Base-by-base conservation (phyloP, 2,888 invertebrate species). In the Agrochola litura region DNA sequence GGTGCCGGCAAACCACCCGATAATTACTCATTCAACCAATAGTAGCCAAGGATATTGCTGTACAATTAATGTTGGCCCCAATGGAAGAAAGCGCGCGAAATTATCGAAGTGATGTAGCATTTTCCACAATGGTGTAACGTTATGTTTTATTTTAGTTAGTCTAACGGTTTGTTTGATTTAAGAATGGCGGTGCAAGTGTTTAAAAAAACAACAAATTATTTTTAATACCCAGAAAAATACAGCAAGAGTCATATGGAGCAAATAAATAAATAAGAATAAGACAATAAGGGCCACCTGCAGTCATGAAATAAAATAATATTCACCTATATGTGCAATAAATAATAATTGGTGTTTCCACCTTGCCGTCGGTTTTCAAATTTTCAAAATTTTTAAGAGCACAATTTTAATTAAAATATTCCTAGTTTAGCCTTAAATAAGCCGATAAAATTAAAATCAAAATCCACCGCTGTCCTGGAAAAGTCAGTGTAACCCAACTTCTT, bases 1-100 rank as follows among this genome's bases (percentile, higher is more conserved):
- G 86, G 77, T 80, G 63, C 88, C 86, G 77, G 90, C 87, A 91
- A 92, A 92, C 92, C 78, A 63, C 68, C 66, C 79, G 76, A 81
- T 89, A 89, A 90, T 91, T 90, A 91, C 73, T 52, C 73, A 60
- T 76, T 67, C 86, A 46, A 79, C 96, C 96, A 96, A 96, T 96
- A 87, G 89, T 88, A 81, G 82, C 65, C 70, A 69, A 83, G 85
- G 73, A 80, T 79, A 64, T 54, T 92, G 94, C 90, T 90, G 93
- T 92, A 92, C 90, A 88, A 91, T 68, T 68, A 68, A n/a, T 10
- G 37, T 10, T 90, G 79, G 81, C 82, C 82, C 95, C 95, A 95
- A 95, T 95, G 43, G 74, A 68, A 66, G 25, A 78, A 76, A 73
- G 79, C 85, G 85, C 79, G 85, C 88, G 89, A 91, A 88, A 86